Evolutionary conservation across 2,113 vertebrate species (phyloP).

Genomic region (Sphyrna mokarran): DNA sequence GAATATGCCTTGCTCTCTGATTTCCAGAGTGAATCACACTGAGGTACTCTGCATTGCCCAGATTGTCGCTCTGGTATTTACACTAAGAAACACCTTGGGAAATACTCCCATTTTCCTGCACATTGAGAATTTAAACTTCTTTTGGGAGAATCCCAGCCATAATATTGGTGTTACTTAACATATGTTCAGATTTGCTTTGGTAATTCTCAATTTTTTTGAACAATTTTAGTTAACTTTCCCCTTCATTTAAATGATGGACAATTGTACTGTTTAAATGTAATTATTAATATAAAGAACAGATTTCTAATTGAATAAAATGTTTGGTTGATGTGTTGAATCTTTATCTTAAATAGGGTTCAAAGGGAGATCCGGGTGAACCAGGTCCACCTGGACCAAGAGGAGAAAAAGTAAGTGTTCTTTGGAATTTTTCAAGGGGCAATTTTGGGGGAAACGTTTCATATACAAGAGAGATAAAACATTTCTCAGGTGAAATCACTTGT

Average conservation of each 20-base stretch:
- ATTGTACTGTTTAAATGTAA: not conserved
- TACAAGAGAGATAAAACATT: too few species aligned
- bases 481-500: not conserved
- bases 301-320: not conserved
- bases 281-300: not conserved
- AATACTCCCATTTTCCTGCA: too few species aligned
- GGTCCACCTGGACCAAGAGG: slow-evolving; percentile 71
- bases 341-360: slow-evolving; percentile 66
- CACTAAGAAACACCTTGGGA: too few species aligned
- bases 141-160: too few species aligned
- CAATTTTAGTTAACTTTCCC: not conserved
- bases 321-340: not conserved
- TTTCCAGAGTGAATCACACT: too few species aligned
- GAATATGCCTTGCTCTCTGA: too few species aligned
- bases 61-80: too few species aligned
- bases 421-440: not conserved
- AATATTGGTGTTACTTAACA: too few species aligned
- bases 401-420: slow-evolving; percentile 70
- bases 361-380: slow-evolving; percentile 69
- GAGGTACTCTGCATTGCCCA: too few species aligned
- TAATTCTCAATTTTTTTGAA: not conserved
- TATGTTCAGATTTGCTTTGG: not conserved
- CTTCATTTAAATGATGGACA: not conserved
- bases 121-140: too few species aligned
- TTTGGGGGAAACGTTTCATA: not conserved